Conservation (phyloP, 2,888 invertebrate species). For the Tetrapedia diversipes region DNA sequence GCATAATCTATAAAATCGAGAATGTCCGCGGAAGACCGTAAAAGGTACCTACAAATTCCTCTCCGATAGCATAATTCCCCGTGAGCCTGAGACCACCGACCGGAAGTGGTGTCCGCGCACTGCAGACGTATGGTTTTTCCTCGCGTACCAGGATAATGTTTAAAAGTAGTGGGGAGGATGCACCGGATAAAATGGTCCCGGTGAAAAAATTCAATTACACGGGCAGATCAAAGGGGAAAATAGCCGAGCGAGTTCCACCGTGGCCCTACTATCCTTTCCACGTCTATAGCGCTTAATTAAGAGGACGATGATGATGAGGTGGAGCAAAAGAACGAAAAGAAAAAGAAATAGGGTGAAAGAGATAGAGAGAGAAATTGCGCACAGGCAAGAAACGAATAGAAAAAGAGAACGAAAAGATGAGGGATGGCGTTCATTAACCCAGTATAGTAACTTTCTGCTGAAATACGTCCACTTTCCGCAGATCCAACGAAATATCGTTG, state of each 20-base stretch:
- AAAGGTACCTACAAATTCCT: not conserved
- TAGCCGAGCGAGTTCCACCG: not conserved
- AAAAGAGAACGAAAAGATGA: not conserved
- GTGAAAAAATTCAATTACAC: slow-evolving; percentile 43
- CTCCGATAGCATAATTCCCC: not conserved
- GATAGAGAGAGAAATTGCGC: not conserved
- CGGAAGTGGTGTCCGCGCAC: not conserved
- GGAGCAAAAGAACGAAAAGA: too few relatives aligned
- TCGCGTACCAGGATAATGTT: slow-evolving; percentile 9
- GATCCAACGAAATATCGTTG: not conserved
- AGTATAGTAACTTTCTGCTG: not conserved
- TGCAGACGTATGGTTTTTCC: not conserved
- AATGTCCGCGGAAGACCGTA: not conserved
- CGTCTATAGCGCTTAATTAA: slow-evolving; percentile 40
- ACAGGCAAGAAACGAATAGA: not conserved
- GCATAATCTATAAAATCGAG: too few relatives aligned
- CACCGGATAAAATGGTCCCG: not conserved
- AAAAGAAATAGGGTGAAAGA: not conserved
- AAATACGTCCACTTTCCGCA: slow-evolving; percentile 6
- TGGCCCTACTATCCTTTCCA: not conserved
- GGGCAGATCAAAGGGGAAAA: slow-evolving; percentile 25
- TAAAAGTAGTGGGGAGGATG: slow-evolving; percentile 26
- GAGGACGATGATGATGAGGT: slow-evolving; percentile 14
- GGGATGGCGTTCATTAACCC: slow-evolving; percentile 5
- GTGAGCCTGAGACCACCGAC: not conserved